Evolutionary conservation across 2,113 vertebrate species (phyloP).

Genomic region (Rhagologus leucostigma): DNA sequence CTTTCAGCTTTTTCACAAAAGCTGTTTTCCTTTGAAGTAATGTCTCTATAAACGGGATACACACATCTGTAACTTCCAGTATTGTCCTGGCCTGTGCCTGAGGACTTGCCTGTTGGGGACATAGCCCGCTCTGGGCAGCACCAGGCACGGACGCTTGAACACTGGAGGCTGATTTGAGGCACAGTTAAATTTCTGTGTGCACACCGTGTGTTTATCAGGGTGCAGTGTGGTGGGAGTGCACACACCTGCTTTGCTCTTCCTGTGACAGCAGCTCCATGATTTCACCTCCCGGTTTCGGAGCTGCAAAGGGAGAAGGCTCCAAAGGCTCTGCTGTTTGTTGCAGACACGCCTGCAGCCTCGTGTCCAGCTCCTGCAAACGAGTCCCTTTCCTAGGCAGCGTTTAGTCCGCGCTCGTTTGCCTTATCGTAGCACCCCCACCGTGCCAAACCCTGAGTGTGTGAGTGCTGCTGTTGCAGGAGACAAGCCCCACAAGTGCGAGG

Average conservation of each 20-base stretch:
- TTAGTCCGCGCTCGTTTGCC: rapidly evolving
- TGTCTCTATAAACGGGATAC: rapidly evolving
- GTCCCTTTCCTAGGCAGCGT: not conserved
- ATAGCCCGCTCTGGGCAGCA: rapidly evolving
- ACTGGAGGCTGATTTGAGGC: rapidly evolving
- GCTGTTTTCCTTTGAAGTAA: not conserved
- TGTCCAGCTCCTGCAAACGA: not conserved
- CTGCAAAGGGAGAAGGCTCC: not conserved
- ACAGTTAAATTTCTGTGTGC: not conserved
- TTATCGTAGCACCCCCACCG: rapidly evolving
- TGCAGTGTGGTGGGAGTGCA: not conserved
- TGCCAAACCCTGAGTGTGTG: not conserved
- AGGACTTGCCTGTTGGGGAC: not conserved
- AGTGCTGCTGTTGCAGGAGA: constrained; percentile 74
- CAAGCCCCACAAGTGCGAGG: constrained; percentile 93
- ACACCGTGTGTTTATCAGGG: not conserved
- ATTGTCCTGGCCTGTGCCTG: not conserved
- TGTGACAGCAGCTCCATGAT: not conserved
- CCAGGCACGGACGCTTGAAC: not conserved
- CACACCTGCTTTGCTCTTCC: not conserved
- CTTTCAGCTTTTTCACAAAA: not conserved
- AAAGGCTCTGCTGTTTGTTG: not conserved
- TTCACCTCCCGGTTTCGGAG: not conserved
- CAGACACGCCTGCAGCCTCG: not conserved
- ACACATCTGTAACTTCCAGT: rapidly evolving